Percentiles rank a stretch among this genome's conserved stretches.
phyloP scores from a whole-genome alignment of 2,797 vertebrate species.

The Vespertilio murinus region DNA sequence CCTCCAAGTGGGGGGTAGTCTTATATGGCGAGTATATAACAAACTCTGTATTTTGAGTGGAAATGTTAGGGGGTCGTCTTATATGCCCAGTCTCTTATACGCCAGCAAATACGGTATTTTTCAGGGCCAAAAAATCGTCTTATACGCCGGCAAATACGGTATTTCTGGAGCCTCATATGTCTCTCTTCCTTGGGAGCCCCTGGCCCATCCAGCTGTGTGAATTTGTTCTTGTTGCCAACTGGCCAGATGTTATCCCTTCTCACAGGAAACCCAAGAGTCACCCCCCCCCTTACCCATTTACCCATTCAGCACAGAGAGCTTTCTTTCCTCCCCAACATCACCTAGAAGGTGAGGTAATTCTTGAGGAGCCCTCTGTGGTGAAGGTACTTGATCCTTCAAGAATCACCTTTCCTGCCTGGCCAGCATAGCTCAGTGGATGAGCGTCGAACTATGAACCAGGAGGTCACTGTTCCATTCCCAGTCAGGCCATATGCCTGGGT shows the following conservation, averaged over 20 bases:
- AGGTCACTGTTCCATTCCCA: too few relatives aligned
- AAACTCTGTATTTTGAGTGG: too few relatives aligned
- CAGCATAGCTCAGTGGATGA: too few relatives aligned
- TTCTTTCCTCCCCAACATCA: neutral
- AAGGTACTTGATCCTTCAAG: neutral
- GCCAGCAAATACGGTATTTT: too few relatives aligned
- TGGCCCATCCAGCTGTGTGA: neutral
- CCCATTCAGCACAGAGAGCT: neutral
- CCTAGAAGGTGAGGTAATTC: conserved; percentile 2
- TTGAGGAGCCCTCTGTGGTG: neutral
- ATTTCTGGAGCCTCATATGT: neutral
- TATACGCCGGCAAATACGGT: too few relatives aligned
- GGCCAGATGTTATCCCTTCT: neutral
- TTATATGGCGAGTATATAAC: too few relatives aligned
- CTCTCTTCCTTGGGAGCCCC: neutral
- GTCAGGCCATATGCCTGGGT: too few relatives aligned
- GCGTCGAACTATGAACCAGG: too few relatives aligned
- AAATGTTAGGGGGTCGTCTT: too few relatives aligned
- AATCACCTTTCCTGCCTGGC: conserved; percentile 15
- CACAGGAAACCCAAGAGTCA: neutral
- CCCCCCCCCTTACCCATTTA: neutral
- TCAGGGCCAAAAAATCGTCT: too few relatives aligned
- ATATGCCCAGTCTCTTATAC: too few relatives aligned
- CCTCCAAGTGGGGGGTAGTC: too few relatives aligned
- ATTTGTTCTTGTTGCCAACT: neutral